Evolutionary conservation across 1,140 invertebrate genomes (phyloP), one percentile per base, ranked within the genome.

Genomic region (Panagrolaimus sp.): DNA sequence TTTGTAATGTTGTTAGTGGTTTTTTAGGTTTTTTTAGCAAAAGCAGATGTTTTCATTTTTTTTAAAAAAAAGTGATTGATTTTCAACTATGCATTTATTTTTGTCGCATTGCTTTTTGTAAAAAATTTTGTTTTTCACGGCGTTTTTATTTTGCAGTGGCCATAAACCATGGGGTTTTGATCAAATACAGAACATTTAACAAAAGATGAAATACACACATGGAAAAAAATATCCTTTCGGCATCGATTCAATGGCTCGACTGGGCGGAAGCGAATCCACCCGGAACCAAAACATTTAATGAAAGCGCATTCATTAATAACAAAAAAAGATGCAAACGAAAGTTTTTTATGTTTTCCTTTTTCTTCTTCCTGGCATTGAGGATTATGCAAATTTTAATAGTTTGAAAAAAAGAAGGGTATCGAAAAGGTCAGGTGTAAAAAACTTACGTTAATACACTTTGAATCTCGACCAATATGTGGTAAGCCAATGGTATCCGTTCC

Each of bases 371-470:
- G 47, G 47, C 47, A 48, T 15, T 24, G 32, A 64, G 63, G 28
- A 43, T 64, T 64, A 32, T 43, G 38, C 28, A 64, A 32, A 64
- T 43, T 21, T 38, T 17, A 58, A 58, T 26, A 21, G 48, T 52
- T 21, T 52, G 48, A n/a, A 38, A 38, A 38, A 38, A 38, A 4
- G 32, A 38, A 38, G 7, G 32, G 2, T 4, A 2, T 38, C 15
- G 17, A 21, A 58, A 58, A 58, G 52, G 52, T 58, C 52, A 58
- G 52, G 52, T 58, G 52, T 58, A 28, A 32, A n/a, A n/a, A 38
- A 78, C 80, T 72, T 46, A 81, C 80, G 71, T 82, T 82, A n/a
- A 68, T 65, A 62, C 80, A 82, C 66, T 83, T 82, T 17, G 77
- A 66, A 71, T 82, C 81, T 26, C 79, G 44, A 15, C 80, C 80